phyloP scores from a whole-genome alignment of 2,797 vertebrate species.

The Gymnothorax javanicus region DNA sequence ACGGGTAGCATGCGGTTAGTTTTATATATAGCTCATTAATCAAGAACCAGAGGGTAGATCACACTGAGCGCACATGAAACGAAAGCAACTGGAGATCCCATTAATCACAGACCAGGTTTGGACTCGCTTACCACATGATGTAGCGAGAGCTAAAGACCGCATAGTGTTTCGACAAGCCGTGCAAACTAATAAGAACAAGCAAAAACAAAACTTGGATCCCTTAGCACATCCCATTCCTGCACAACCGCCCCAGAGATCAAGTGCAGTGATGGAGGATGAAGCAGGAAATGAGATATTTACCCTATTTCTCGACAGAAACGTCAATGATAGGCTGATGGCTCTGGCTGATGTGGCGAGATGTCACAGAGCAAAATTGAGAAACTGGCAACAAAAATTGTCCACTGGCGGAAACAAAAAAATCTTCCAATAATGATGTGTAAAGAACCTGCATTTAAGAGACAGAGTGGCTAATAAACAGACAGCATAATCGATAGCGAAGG shows the following conservation, averaged over 20 bases:
- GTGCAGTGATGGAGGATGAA: not conserved
- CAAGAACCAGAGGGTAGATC: conserved; percentile 73
- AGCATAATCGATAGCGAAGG: not conserved
- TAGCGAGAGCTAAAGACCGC: not conserved
- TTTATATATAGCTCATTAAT: conserved; percentile 61
- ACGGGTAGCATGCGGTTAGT: not conserved
- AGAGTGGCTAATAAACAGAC: too few species aligned
- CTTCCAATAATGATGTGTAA: not conserved
- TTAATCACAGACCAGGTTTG: conserved; percentile 36
- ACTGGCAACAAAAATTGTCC: too few species aligned
- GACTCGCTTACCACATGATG: conserved; percentile 54
- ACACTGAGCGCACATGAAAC: conserved; percentile 67
- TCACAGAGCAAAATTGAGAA: not conserved
- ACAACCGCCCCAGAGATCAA: not conserved
- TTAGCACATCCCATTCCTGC: not conserved
- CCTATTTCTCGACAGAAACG: not conserved
- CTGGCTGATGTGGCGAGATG: not conserved
- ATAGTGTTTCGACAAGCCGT: not conserved
- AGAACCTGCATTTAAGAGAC: not conserved
- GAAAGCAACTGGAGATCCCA: conserved; percentile 30
- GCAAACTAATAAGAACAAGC: not conserved
- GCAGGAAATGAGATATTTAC: not conserved
- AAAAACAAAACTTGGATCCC: not conserved
- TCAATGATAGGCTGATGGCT: not conserved
- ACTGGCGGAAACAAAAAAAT: not conserved